A percentile compares a stretch with the other conserved stretches of the same genome.
These are phyloP conservation scores for Marronus borbonicus DNA, from an alignment of 2,888 invertebrate genomes.

Conservation along the genomic window DNA sequence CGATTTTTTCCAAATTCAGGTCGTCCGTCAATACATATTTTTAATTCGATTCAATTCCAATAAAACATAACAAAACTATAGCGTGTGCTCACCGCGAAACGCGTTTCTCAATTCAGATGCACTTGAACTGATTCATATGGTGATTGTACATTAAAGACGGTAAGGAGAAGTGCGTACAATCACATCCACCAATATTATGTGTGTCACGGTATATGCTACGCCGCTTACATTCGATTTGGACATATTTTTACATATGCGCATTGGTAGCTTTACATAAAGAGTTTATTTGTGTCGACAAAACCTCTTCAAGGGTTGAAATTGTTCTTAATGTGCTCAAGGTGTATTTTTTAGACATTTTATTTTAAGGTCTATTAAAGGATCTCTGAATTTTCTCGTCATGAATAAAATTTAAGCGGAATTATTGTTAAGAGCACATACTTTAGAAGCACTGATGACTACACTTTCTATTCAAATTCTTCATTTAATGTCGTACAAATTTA, in stretches of 20 bases:
- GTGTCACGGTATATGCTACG: background rate
- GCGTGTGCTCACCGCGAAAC: background rate
- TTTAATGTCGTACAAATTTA: too few species aligned
- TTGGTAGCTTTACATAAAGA: background rate
- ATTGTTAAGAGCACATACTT: too few species aligned
- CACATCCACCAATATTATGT: slow-evolving; percentile 23
- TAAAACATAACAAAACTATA: background rate
- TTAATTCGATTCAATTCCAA: background rate
- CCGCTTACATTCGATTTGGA: background rate
- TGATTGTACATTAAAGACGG: slow-evolving; percentile 8
- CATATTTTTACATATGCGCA: background rate
- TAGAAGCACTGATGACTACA: too few species aligned
- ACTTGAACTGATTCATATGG: slow-evolving; percentile 35
- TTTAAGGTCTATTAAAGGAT: too few species aligned
- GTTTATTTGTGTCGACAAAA: too few species aligned
- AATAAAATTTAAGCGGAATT: too few species aligned
- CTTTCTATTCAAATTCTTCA: too few species aligned
- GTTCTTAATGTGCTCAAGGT: too few species aligned
- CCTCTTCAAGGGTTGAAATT: too few species aligned
- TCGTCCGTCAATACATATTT: slow-evolving; percentile 12
- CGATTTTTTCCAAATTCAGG: slow-evolving; percentile 13
- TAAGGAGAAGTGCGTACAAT: slow-evolving; percentile 3
- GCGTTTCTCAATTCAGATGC: slow-evolving; percentile 27
- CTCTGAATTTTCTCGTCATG: too few species aligned
- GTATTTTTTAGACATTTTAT: too few species aligned